Base-by-base conservation (phyloP, 2,888 invertebrate genomes). In the Volucella inanis region DNA sequence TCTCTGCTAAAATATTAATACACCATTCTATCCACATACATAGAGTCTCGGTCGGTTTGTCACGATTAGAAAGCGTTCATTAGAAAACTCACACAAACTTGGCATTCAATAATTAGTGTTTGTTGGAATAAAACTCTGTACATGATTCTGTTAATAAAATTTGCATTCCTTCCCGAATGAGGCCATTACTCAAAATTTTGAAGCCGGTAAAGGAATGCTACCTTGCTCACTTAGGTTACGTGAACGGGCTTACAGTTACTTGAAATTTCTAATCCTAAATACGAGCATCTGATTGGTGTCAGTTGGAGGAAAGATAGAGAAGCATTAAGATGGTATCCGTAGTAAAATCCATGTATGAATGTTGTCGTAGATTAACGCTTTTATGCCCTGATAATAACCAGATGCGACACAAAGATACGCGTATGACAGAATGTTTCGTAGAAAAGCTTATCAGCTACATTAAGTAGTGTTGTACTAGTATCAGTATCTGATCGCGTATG, bases 121-220 rank as follows among this genome's bases (percentile, higher is more conserved):
- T 11, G 10, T 50, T 64, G 31, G 31, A 31, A 31, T 4, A 6
- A 31, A 6, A 31, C 6, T 31, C 6, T 6, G 31, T 31, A 31
- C 31, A 4, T 31, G 31, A 31, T 31, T 31, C 31, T 6, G 31
- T 12, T 65, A 50, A 72, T 65, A 49, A 71, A 64, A 71, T 38
- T 65, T 64, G 65, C 50, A 72, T 71, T 31, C 72, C 50, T 59
- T 65, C 43, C 62, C 14, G 55, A 49, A 71, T 50, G 54, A 41
- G 65, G 59, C 15, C 71, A 72, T 79, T 79, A 72, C 72, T 79
- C 78, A 79, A 55, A 59, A 64, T 57, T 65, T 49, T 79, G 65
- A 59, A 57, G 49, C 55, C 57, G 71, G 57, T 70, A 70, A 62
- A 49, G 70, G 43, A 78, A 76, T 70, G 62, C 41, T 55, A 54